These are phyloP conservation scores for Zapus hudsonius DNA, from an alignment of 2,113 vertebrate species.

Conservation along the genomic window DNA sequence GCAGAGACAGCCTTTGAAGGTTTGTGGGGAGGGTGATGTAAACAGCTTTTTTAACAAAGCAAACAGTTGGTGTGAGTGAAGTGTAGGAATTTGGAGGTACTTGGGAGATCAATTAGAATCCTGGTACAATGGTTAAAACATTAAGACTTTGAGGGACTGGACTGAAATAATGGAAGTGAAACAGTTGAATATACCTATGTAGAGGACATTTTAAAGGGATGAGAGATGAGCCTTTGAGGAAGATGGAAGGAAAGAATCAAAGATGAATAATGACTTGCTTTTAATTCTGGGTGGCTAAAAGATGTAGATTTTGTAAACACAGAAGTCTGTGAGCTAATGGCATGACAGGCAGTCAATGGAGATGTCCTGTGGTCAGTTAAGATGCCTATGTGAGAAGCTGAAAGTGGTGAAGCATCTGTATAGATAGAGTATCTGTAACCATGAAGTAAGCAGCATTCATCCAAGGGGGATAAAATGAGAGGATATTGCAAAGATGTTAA, in stretches of 20 bases:
- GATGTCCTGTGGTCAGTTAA: background rate
- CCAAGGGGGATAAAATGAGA: background rate
- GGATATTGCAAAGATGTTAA: background rate
- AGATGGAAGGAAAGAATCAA: constrained; percentile 15
- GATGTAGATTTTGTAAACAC: background rate
- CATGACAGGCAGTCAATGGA: background rate
- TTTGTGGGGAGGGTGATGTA: background rate
- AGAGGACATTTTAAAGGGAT: constrained; percentile 43
- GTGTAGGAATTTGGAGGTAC: constrained; percentile 2
- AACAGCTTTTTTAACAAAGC: background rate
- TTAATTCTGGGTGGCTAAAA: background rate
- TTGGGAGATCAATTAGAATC: constrained; percentile 7
- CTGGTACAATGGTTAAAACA: constrained; percentile 15
- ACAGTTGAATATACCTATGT: background rate
- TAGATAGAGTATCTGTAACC: background rate
- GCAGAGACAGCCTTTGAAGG: background rate
- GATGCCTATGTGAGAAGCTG: background rate
- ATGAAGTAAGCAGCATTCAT: background rate
- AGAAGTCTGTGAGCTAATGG: background rate
- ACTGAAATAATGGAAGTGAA: background rate
- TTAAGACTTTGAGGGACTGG: background rate
- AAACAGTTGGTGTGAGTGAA: background rate
- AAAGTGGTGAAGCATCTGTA: background rate
- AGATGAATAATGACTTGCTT: background rate
- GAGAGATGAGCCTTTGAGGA: background rate